These are phyloP conservation scores for Tetraneura akinire DNA, from an alignment of 1,140 invertebrate species.

Conservation along the genomic window DNA sequence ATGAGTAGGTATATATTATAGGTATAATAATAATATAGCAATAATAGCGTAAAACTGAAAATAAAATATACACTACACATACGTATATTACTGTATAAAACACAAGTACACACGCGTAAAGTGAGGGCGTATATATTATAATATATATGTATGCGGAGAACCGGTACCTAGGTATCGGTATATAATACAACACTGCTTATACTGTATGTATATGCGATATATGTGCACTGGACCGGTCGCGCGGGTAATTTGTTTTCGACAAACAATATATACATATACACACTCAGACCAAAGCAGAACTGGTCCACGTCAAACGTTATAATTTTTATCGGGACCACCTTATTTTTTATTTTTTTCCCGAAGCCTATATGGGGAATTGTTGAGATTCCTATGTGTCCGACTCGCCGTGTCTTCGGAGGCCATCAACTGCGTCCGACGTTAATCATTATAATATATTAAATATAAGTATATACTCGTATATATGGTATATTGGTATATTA, in stretches of 20 bases:
- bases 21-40: not conserved
- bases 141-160: not conserved
- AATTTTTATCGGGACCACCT: slow-evolving; percentile 49
- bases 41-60: not conserved
- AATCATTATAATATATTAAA: too few relatives aligned
- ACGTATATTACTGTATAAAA: not conserved
- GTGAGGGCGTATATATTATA: slow-evolving; percentile 27
- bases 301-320: slow-evolving; percentile 48
- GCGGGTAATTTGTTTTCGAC: slow-evolving; percentile 47
- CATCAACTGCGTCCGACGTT: slow-evolving; percentile 3
- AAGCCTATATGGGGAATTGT: slow-evolving; percentile 36
- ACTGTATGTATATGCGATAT: not conserved
- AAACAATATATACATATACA: not conserved
- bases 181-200: not conserved
- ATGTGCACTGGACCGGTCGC: slow-evolving; percentile 27
- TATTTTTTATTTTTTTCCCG: slow-evolving; percentile 12
- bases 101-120: not conserved
- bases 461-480: too few relatives aligned
- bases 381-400: slow-evolving; percentile 40
- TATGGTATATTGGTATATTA: not conserved
- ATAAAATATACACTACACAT: not conserved
- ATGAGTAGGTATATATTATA: not conserved
- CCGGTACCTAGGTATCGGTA: slow-evolving; percentile 3
- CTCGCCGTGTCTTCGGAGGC: not conserved
- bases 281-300: not conserved